Evolutionary conservation across 2,797 vertebrate species (phyloP), one percentile per base, ranked within the genome.

Genomic region (Sparus aurata): DNA sequence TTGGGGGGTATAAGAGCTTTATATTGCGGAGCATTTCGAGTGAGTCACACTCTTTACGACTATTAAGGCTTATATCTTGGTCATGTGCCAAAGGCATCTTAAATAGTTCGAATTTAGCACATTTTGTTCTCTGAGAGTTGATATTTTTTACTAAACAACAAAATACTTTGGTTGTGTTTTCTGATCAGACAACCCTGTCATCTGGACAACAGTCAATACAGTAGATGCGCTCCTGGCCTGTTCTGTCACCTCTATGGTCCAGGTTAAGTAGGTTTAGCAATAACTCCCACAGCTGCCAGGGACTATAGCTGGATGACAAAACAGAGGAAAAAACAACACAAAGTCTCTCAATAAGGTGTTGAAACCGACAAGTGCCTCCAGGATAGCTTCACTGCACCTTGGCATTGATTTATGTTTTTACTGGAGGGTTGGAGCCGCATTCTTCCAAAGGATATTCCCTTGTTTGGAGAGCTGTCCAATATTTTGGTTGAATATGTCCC

Each of bases 1-100:
- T 30, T 43, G 12, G 22, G 22, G 60, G 65, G 17, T 38, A 47
- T 53, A 43, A 38, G 5, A 52, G 45, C 41, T 68, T 55, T 57
- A 4, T 25, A 9, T 52, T 25, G 12, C 5, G 2, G 5, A 47
- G 61, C 50, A 63, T 50, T 34, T 54, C 34, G 58, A 69, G 34
- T 67, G 59, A 75, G 53, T 75, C 16, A 47, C 41, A 22, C 52
- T 61, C 16, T 52, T 66, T n/a, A 1, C 13, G 4, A 16, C 63
- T 11, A 43, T 27, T 45, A 7, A 4, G 20, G 20, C 41, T 10
- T 50, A 49, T 22, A 50, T 52, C 23, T 25, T 53, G n/a, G 52
- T 63, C 5, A 27, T 30, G 63, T 43, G n/a, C n/a, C 45, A 43
- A 3, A 17, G 22, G 2, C 0, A 1, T 59, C 55, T 50, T 20